Base-by-base conservation (phyloP, 2,888 invertebrate genomes). In the Leptinotarsa rubiginosa region DNA sequence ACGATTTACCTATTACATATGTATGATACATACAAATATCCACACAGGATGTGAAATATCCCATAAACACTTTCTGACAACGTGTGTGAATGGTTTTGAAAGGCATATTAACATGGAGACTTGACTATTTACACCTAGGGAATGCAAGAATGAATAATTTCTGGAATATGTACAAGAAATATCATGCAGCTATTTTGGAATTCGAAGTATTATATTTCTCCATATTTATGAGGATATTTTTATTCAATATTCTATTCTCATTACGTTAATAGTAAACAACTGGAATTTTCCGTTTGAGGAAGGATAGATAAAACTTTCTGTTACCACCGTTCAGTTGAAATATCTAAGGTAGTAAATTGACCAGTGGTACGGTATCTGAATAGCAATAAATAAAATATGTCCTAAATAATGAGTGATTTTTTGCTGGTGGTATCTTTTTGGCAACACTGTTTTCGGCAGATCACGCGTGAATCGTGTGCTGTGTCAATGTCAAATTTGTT, bases 41-140 rank as follows among this genome's bases (percentile, higher is more conserved):
- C 31, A 25, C 25, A 67, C 67, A 67, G 47, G 47, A 67, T 67
- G 67, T 25, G 15, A n/a, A 67, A 52, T 67, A 52, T 52, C 47
- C 12, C 49, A 31, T 50, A 25, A 47, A 50, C n/a, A 50, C 13
- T 67, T 52, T 67, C 50, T 25, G 67, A 49, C 50, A 49, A 49
- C 50, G 22, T 49, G 52, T 50, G 49, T 25, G 49, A 13, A 67
- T 50, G 50, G 25, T 50, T 52, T 47, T 67, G 49, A 67, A 22
- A 52, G 25, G 22, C 49, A 49, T 31, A 67, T 50, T 50, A 50
- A 62, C 16, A 62, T 41, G 10, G 31, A n/a, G 12, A 31, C 41
- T 62, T 41, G 62, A 41, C 25, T 31, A 62, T 62, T 62, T 62
- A 62, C 62, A 31, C n/a, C n/a, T 41, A 15, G 12, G 41, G 62